Percentiles rank a stretch among this genome's conserved stretches.
Evolutionary conservation across 2,888 invertebrate genomes (phyloP).

Genomic region (Dolichopus griseipennis): DNA sequence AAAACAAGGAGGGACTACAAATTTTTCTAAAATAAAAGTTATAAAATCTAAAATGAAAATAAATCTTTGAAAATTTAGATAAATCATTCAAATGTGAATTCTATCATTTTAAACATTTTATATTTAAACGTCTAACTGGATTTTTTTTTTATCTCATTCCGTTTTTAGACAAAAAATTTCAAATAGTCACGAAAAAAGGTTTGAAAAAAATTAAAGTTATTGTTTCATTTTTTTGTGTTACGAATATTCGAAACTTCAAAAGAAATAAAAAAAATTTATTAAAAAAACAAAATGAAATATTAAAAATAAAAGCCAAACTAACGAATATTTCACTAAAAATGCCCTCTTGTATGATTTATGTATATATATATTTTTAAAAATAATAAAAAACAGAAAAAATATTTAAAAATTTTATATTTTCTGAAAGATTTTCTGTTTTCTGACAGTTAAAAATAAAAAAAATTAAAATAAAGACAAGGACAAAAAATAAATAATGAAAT

Average conservation of each 20-base stretch:
- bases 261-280: neutral
- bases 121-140: no score
- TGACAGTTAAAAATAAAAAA: neutral
- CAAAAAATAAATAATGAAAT: neutral
- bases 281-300: neutral
- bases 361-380: neutral
- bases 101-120: neutral
- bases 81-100: conserved; percentile 6
- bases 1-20: no score
- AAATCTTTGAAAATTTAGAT: neutral
- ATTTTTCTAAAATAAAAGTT: neutral
- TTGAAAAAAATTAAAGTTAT: neutral
- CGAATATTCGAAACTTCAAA: neutral
- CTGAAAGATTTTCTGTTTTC: neutral
- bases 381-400: neutral
- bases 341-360: neutral
- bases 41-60: neutral
- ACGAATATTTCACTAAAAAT: neutral
- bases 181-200: neutral
- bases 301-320: neutral
- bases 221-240: neutral
- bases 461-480: neutral
- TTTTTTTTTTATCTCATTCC: neutral
- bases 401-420: neutral
- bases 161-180: neutral